Base-by-base conservation (phyloP, 2,888 invertebrate genomes). In the Drosophila greeni region DNA sequence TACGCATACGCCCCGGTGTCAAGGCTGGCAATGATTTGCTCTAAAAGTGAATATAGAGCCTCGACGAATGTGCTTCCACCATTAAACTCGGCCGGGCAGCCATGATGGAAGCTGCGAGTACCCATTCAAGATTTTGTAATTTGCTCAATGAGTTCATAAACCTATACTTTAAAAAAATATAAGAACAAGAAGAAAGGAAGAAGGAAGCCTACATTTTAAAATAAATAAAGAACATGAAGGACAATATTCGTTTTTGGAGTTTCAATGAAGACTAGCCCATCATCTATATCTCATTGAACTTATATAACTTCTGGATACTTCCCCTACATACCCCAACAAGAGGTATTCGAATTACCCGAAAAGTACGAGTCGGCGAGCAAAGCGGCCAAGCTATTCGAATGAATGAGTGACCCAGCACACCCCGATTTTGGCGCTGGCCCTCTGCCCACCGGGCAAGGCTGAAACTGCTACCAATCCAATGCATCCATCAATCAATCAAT, bases 1-100 rank as follows among this genome's bases (percentile, higher is more conserved):
- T 82, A 66, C 69, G 80, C 59, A 73, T 76, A 79, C 77, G 77
- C 80, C 77, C 82, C 54, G 40, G 40, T 57, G 61, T 60, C 78
- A 78, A 78, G 78, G 78, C 51, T 62, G 59, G 20, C 40, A 66
- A 67, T 72, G 65, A 80, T 61, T 74, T 52, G 54, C 62, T 33
- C 39, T 33, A 64, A 59, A 37, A 53, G 14, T 43, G 47, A 52
- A 55, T 23, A 18, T 11, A 36, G 20, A 42, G 34, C 45, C 20
- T 33, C 62, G 45, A 45, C 61, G 61, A 51, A 52, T 37, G 56
- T 58, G 26, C 56, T 37, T n/a, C 33, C 16, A 54, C 48, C 54
- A 61, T 43, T 37, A n/a, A 48, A 61, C 34, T 48, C 18, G 26
- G 20, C 9, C 18, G 51, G 33, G 42, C 5, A 24, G 3, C 0